A percentile compares a stretch with the other conserved stretches of the same genome.
Conservation (phyloP, 2,113 vertebrate species). For the Cnemophilus loriae region DNA sequence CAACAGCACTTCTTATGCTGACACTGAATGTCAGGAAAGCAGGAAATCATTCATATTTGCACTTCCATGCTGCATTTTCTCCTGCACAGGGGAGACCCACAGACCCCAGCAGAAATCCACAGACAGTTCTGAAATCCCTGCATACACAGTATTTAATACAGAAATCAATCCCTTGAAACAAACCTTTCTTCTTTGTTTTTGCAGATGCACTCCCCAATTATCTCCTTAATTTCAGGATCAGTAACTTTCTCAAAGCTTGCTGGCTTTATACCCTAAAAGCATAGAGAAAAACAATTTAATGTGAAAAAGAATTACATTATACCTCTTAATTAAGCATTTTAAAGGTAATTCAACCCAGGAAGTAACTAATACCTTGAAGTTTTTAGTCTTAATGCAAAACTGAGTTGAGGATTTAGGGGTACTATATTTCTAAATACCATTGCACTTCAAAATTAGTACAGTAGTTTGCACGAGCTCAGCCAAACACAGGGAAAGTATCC, state of each 20-base stretch:
- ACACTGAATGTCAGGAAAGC: background rate
- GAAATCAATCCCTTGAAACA: constrained; percentile 38
- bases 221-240: constrained; percentile 97
- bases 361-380: background rate
- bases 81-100: background rate
- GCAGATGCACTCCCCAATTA: constrained; percentile 97
- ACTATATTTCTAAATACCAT: background rate
- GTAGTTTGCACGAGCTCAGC: background rate
- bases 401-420: background rate
- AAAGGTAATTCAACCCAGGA: background rate
- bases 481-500: background rate
- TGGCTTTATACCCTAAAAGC: constrained; percentile 91
- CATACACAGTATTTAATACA: background rate
- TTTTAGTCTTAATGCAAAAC: background rate
- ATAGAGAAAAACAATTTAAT: background rate
- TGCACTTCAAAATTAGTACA: background rate
- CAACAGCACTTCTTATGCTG: background rate
- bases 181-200: constrained; percentile 95
- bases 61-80: background rate
- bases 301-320: background rate
- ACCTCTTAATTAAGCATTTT: background rate
- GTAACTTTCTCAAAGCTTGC: constrained; percentile 94
- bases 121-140: background rate
- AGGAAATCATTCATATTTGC: background rate
- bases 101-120: background rate